Percentiles rank a stretch among this genome's conserved stretches.
Conservation (phyloP, 2,113 vertebrate species). For the Isurus oxyrinchus region DNA sequence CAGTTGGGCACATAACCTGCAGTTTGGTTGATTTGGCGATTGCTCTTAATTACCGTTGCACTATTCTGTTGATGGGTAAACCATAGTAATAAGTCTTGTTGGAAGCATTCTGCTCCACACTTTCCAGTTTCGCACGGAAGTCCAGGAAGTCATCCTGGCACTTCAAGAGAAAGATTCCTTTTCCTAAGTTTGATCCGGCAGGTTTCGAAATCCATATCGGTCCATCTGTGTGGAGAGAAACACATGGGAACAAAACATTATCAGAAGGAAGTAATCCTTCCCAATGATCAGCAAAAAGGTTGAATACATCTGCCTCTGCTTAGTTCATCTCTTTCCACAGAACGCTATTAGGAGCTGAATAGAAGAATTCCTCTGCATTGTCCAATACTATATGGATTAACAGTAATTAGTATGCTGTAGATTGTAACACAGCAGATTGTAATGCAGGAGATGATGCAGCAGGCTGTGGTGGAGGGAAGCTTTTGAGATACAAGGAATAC, state of each 20-base stretch:
- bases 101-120: slow-evolving; percentile 41
- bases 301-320: not conserved
- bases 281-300: not conserved
- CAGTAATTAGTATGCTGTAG: no score
- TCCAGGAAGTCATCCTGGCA: slow-evolving; percentile 52
- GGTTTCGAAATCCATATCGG: slow-evolving; percentile 85
- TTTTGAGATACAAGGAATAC: not conserved
- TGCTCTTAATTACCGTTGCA: slow-evolving; percentile 64
- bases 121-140: slow-evolving; percentile 59
- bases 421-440: not conserved
- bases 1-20: not conserved
- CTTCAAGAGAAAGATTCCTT: slow-evolving; percentile 76
- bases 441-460: not conserved
- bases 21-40: not conserved
- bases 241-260: not conserved
- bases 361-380: no score
- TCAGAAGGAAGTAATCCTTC: not conserved
- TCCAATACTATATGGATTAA: not conserved
- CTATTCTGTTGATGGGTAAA: slow-evolving; percentile 57
- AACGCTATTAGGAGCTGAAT: not conserved
- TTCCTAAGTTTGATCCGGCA: slow-evolving; percentile 70
- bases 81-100: slow-evolving; percentile 43
- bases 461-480: not conserved
- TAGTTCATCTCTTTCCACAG: not conserved
- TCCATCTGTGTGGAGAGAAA: slow-evolving; percentile 39